Evolutionary conservation across 2,113 vertebrate species (phyloP), one percentile per base, ranked within the genome.

Genomic region (Onychorhynchus coronatus): DNA sequence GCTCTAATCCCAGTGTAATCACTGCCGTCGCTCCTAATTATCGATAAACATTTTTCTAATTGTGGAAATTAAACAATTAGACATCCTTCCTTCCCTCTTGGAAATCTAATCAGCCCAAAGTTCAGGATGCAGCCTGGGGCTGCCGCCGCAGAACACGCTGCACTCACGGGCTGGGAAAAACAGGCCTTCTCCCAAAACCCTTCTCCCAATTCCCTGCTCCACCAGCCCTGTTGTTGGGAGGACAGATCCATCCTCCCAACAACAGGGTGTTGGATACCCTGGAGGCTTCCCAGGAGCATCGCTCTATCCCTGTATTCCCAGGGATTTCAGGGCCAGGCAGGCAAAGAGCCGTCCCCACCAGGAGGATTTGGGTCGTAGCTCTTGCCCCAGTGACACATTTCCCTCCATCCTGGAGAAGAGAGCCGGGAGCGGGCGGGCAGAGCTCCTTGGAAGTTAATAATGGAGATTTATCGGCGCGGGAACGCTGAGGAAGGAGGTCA

Each of bases 31-130:
- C 37, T 89, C 79, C 93, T 95, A 79, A 96, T 96, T 91, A 91
- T 76, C 74, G 68, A 88, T 87, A 95, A 96, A 96, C 94, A 93
- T 93, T 93, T 89, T 79, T 76, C 73, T 94, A 94, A 94, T 93
- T 66, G 93, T 96, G 81, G 94, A 91, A 95, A 96, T 96, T 82
- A 90, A 96, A 91, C 87, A 79, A 88, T 96, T 93, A 94, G 81
- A 83, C 89, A 74, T 95, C 91, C 96, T 97, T 97, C 93, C 91
- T 96, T 96, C 88, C 93, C 74, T 62, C 75, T 82, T 58, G 78
- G 47, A 91, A 95, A 94, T 91, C 71, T 12, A 93, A 96, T 95
- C 77, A 24, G 75, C 49, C 72, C 11, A 8, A 70, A 88, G 91
- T 35, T 66, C 94, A 85, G 87, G 81, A 93, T 50, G 70, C 24